Evolutionary conservation across 1,140 invertebrate species (phyloP), one percentile per base, ranked within the genome.

Genomic region (Diorhabda elongata): DNA sequence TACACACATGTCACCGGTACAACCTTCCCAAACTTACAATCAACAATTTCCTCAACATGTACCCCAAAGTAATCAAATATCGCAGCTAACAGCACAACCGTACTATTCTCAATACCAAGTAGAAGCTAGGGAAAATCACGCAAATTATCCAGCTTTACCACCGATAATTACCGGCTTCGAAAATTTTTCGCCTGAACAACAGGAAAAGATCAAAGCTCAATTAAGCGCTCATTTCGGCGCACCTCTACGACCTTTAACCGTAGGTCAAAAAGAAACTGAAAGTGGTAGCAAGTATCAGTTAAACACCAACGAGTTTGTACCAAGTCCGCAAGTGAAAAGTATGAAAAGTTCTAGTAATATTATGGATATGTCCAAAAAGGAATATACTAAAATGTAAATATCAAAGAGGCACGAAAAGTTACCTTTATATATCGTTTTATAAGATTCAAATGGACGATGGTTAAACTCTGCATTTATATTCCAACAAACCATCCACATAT

Each of bases 131-230:
- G 59, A 61, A 2, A 41, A 43, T 0, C 26, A 61, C 61, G 69
- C 9, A 61, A 43, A 4, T 64, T 68, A 52, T 52, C 47, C 47
- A 8, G 70, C 75, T 0, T 67, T 74, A 42, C 78, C 79, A 0
- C 75, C 79, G 5, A 81, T 81, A 58, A 77, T 81, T 42, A 80
- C 79, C 0, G 79, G 79, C 6, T 74, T 81, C 11, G 79, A 81
- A 66, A 73, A 79, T 68, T 81, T 81, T 64, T 74, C 74, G 1
- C 77, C 78, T 5, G 79, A 81, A 67, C 78, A 80, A 58, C 79
- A 81, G 65, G 77, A 74, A 9, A 78, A 81, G 67, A 81, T 81
- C 66, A 81, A 81, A 61, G 73, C 72, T 4, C 78, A 81, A 59
- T 60, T 81, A 52, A 74, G 71, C 42, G 73, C 67, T 42, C 75